These are phyloP conservation scores for Urosaurus nigricauda DNA, from an alignment of 2,797 vertebrate genomes.

Conservation along the genomic window DNA sequence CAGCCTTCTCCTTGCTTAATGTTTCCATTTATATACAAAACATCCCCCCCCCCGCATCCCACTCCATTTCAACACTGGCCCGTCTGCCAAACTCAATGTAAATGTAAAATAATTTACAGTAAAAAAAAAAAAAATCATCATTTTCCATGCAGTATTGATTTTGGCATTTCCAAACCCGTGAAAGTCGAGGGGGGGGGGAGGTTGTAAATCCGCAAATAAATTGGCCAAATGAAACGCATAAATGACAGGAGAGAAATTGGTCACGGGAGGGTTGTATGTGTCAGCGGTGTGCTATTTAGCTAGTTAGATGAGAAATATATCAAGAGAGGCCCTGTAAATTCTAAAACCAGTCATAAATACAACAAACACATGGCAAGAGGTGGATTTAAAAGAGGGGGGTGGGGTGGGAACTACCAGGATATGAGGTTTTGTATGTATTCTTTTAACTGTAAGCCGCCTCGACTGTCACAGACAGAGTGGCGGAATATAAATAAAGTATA, in stretches of 20 bases:
- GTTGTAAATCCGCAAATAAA: slow-evolving; percentile 67
- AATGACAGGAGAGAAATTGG: slow-evolving; percentile 61
- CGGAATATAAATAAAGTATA: too few species aligned
- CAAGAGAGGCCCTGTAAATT: slow-evolving; percentile 43
- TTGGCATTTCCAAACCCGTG: slow-evolving; percentile 66
- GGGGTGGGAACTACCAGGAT: too few species aligned
- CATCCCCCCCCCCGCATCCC: background rate
- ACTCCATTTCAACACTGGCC: slow-evolving; percentile 46
- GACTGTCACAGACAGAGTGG: too few species aligned
- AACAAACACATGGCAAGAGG: slow-evolving; percentile 44
- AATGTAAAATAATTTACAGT: slow-evolving; percentile 61
- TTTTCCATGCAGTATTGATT: slow-evolving; percentile 66
- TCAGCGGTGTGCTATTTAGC: slow-evolving; percentile 56
- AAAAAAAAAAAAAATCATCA: slow-evolving; percentile 48
- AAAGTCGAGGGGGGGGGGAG: slow-evolving; percentile 44
- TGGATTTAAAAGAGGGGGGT: too few species aligned
- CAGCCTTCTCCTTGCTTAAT: slow-evolving; percentile 57
- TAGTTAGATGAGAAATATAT: slow-evolving; percentile 60
- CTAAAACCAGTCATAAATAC: slow-evolving; percentile 58
- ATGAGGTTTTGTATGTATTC: too few species aligned
- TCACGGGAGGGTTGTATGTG: slow-evolving; percentile 46
- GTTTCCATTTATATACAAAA: slow-evolving; percentile 66
- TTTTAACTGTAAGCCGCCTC: too few species aligned
- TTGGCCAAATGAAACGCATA: slow-evolving; percentile 60
- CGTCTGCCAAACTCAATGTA: slow-evolving; percentile 52